Conservation (phyloP, 92 coral and sea anemone species). For the Paramuricea clavata region DNA sequence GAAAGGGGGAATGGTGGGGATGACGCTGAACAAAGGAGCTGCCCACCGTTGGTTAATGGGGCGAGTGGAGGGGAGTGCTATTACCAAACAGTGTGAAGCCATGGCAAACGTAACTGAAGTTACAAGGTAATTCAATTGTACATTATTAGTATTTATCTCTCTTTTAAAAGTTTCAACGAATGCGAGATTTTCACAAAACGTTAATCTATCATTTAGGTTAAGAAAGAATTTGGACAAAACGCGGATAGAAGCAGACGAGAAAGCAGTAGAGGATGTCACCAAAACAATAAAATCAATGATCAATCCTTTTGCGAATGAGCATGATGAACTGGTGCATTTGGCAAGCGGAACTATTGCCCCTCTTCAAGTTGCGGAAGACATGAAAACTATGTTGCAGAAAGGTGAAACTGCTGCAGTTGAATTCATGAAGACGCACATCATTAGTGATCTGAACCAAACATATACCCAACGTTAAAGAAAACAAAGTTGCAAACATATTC, state of each 20-base stretch:
- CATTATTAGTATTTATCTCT: too few relatives aligned
- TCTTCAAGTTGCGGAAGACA: not conserved
- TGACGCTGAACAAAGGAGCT: constrained; percentile 19
- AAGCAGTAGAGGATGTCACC: constrained; percentile 31
- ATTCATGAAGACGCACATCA: constrained; percentile 15
- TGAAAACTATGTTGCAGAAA: constrained; percentile 7
- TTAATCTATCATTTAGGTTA: not conserved
- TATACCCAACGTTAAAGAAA: constrained; percentile 19
- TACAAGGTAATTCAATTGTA: not conserved
- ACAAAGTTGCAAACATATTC: constrained; percentile 34
- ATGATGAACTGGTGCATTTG: constrained; percentile 21
- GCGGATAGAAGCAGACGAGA: not conserved
- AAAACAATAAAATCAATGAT: constrained; percentile 38
- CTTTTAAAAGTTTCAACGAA: not conserved
- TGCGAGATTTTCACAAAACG: not conserved
- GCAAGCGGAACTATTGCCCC: constrained; percentile 31
- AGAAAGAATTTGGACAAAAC: not conserved
- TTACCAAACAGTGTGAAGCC: not conserved
- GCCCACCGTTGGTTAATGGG: constrained; percentile 25
- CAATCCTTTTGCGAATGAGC: constrained; percentile 42
- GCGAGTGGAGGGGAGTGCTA: constrained; percentile 1
- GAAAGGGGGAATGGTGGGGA: too few relatives aligned
- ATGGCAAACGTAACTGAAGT: not conserved
- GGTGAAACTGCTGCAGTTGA: constrained; percentile 13
- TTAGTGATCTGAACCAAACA: constrained; percentile 32